Base-by-base conservation (phyloP, 2,113 vertebrate species). In the Xiphias gladius region DNA sequence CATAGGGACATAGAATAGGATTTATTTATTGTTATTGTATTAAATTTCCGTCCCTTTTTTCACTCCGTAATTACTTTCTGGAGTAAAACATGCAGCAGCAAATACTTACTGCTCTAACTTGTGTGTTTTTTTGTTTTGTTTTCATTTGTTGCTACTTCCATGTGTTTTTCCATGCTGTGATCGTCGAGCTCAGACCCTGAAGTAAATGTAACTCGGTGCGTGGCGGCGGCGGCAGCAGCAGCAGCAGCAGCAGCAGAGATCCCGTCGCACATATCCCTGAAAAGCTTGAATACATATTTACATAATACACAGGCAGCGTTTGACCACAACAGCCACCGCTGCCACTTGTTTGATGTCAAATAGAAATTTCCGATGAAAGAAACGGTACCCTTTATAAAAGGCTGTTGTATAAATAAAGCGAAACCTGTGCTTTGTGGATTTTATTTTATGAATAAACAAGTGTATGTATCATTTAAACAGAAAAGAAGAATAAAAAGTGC, bases 321-420 rank as follows among this genome's bases (percentile, higher is more conserved):
- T 61, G 76, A 89, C 83, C 83, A 86, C 89, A 88, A 86, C 88
- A 92, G 72, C 84, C 74, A 55, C 89, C 61, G 68, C 86, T 65
- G 88, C 61, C 68, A 63, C 76, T 54, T 95, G 94, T 95, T 95
- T 95, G 94, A 90, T 82, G 91, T 82, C 90, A 95, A 95, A 96
- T 93, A 94, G 43, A 28, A 76, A 84, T 86, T 90, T 88, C 88
- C 89, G 83, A 93, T 91, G 68, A 91, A 91, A 91, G 86, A 91
- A 94, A 91, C 67, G 58, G 64, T 70, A 79, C 19, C 91, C 92
- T 93, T 93, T 91, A 84, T 86, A 55, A 83, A 43, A 52, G 37
- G n/a, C 58, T 94, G 92, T 95, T 94, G 88, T 50, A 80, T 93
- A 93, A 96, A 96, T 93, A 94, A 57, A 66, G 73, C 20, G 24